phyloP scores from a whole-genome alignment of 2,113 vertebrate species.

The Atlantisia rogersi region DNA sequence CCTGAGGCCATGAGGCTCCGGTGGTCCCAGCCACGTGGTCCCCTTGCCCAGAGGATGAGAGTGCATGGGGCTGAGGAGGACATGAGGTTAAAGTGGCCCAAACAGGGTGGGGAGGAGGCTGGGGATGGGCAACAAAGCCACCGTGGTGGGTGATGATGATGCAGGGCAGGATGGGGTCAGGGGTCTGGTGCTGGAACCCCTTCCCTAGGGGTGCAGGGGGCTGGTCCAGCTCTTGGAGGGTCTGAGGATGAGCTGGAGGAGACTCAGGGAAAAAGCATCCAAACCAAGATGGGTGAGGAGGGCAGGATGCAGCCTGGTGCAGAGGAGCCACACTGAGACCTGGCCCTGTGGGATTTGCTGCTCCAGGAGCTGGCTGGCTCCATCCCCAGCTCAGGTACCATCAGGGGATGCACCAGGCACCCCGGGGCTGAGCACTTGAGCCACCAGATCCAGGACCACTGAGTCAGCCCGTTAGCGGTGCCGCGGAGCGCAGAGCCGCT shows the following conservation, averaged over 20 bases:
- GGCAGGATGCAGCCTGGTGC: not conserved
- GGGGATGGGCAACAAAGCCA: not conserved
- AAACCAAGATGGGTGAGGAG: not conserved
- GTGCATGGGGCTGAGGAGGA: not conserved
- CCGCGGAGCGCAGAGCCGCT: fast-evolving
- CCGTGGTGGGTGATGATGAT: fast-evolving
- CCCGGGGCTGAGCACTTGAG: fast-evolving
- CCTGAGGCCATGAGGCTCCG: not conserved
- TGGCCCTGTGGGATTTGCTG: fast-evolving
- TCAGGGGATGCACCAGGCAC: fast-evolving
- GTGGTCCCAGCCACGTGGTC: not conserved
- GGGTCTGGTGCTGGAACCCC: not conserved
- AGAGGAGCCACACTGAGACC: not conserved
- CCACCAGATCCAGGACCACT: fast-evolving
- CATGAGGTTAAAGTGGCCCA: not conserved
- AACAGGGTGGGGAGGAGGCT: not conserved
- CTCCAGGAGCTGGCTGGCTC: not conserved
- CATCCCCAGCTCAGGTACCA: fast-evolving
- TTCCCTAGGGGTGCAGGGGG: not conserved
- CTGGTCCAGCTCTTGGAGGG: not conserved
- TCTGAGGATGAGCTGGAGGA: not conserved
- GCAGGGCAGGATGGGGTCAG: not conserved
- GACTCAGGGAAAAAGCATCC: not conserved
- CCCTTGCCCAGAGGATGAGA: fast-evolving
- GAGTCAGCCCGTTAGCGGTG: fast-evolving